Base-by-base conservation (phyloP, 2,113 vertebrate genomes). In the Etheostoma spectabile region DNA sequence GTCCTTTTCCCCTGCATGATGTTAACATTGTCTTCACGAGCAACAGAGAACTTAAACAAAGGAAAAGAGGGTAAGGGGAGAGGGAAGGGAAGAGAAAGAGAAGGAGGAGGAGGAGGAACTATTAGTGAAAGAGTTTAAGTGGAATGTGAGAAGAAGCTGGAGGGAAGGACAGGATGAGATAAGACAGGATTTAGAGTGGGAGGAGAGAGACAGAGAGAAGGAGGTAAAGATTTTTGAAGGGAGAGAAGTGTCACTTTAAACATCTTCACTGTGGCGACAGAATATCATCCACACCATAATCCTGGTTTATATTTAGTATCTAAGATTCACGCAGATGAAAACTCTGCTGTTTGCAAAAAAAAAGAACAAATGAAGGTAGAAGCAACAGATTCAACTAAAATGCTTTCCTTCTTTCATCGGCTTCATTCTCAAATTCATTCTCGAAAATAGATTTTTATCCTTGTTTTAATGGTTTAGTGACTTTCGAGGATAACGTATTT, bases 71-170 rank as follows among this genome's bases (percentile, higher is more conserved):
- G 60, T 21, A 49, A 15, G 14, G 19, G 30, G 21, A 18, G 22
- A n/a, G 49, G 49, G 52, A 45, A 63, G 15, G 63, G n/a, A n/a
- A n/a, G n/a, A 19, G 19, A 2, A 19, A 10, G 11, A n/a, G n/a
- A n/a, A 3, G 24, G 81, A 71, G 45, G n/a, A n/a, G n/a, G 87
- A 82, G 86, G 84, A 87, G 85, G 80, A 89, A 80, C 89, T 90
- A 93, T 93, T 93, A 91, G 86, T 77, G 67, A 49, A 88, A 85
- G 85, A 91, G 64, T 90, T 91, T 93, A 90, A 92, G 87, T 91
- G 89, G 88, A 90, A 91, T 92, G 91, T 92, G 93, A 92, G 85
- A 83, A 88, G 65, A 90, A 88, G 91, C 90, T 91, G 67, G 63
- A 91, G 91, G 90, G 91, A 84, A 86, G 85, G 86, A 89, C 74